phyloP scores from a whole-genome alignment of 2,113 vertebrate species.

The Heloderma charlesbogerti region DNA sequence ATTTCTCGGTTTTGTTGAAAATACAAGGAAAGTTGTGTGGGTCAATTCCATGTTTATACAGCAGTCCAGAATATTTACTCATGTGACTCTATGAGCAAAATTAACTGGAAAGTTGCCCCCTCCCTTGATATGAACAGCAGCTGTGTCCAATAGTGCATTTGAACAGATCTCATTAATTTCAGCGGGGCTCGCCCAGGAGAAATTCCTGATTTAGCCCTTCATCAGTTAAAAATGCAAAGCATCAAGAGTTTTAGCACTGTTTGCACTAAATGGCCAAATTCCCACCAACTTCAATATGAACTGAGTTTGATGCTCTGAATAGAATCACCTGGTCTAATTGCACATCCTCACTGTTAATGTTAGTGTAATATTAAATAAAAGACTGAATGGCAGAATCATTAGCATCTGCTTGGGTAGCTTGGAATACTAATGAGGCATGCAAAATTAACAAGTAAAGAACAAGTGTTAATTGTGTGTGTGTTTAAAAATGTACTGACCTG shows the following conservation, averaged over 20 bases:
- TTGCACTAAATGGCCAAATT: constrained; percentile 6
- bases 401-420: constrained; percentile 60
- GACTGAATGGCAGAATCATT: constrained; percentile 67
- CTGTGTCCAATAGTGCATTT: not conserved
- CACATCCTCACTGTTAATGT: constrained; percentile 66
- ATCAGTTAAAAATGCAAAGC: not conserved
- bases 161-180: not conserved
- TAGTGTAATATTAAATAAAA: constrained; percentile 62
- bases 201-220: not conserved
- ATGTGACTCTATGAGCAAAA: not conserved
- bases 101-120: not conserved
- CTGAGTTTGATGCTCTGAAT: constrained; percentile 42
- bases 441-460: constrained; percentile 68
- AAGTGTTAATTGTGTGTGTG: constrained; percentile 69
- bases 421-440: constrained; percentile 57
- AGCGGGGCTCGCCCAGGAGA: not conserved
- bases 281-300: constrained; percentile 25
- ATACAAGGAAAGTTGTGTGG: not conserved
- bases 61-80: not conserved
- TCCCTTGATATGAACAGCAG: not conserved
- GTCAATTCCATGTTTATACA: not conserved
- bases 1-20: not conserved
- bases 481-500: constrained; percentile 74
- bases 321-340: constrained; percentile 67
- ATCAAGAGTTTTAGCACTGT: not conserved